Evolutionary conservation across 2,797 vertebrate species (phyloP).

Genomic region (Acanthornis magna): DNA sequence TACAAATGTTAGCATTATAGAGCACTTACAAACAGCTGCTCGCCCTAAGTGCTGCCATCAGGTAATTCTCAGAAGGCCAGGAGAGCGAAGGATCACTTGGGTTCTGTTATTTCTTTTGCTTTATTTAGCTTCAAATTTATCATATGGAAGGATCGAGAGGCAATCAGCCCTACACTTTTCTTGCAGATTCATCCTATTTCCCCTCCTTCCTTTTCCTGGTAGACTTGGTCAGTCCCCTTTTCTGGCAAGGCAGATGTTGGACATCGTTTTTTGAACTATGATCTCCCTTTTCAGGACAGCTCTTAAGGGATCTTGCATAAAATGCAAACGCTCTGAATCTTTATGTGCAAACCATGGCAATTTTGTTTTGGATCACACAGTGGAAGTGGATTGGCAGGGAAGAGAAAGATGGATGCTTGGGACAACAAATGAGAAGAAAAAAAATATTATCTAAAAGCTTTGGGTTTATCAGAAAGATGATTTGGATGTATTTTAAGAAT

Average conservation of each 20-base stretch:
- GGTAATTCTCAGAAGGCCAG: not conserved
- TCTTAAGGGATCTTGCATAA: not conserved
- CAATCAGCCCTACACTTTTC: not conserved
- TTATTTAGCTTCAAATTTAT: not conserved
- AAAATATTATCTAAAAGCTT: not conserved
- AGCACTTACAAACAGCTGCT: conserved; percentile 1
- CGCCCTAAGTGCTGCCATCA: not conserved
- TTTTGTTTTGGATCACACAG: not conserved
- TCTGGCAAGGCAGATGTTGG: not conserved
- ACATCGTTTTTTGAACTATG: not conserved
- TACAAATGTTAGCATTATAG: not conserved
- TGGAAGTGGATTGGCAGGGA: not conserved
- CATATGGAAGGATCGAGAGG: not conserved
- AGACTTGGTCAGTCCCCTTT: not conserved
- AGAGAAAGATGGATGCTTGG: not conserved
- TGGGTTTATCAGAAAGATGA: not conserved
- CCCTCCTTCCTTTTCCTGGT: not conserved
- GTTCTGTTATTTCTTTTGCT: not conserved
- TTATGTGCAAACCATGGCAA: not conserved
- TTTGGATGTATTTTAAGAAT: not conserved
- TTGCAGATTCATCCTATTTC: not conserved
- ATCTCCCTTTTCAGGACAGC: not conserved
- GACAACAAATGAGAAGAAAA: not conserved
- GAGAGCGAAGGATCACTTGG: not conserved
- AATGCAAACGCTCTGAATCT: not conserved